Conservation (phyloP, 2,797 vertebrate genomes). For the Gobionotothen gibberifrons region DNA sequence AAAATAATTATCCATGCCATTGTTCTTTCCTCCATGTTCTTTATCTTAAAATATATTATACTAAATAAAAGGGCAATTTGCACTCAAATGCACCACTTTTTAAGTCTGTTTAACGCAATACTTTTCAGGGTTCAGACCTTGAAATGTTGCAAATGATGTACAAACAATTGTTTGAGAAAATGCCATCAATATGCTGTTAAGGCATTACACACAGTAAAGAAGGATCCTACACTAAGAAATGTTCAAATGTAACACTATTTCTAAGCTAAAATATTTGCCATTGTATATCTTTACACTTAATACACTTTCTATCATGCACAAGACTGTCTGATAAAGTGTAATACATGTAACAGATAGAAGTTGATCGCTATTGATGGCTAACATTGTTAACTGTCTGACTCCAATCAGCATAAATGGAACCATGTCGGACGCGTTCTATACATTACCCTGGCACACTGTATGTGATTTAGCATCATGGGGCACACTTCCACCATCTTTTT, state of each 20-base stretch:
- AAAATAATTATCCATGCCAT: too few species aligned
- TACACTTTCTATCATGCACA: not conserved
- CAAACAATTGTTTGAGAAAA: too few species aligned
- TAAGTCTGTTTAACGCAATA: too few species aligned
- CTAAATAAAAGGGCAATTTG: too few species aligned
- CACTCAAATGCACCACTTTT: too few species aligned
- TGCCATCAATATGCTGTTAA: too few species aligned
- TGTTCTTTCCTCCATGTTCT: too few species aligned
- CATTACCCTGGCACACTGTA: not conserved
- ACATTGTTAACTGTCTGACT: not conserved
- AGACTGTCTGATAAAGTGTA: not conserved
- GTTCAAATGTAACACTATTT: not conserved
- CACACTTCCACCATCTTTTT: slow-evolving; percentile 20
- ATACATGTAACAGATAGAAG: not conserved
- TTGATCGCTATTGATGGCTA: not conserved
- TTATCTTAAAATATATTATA: too few species aligned
- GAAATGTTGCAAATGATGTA: not conserved
- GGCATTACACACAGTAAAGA: too few species aligned
- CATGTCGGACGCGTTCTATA: not conserved
- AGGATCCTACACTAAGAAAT: not conserved
- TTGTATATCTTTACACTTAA: not conserved
- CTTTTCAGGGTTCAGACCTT: too few species aligned
- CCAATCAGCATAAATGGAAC: not conserved
- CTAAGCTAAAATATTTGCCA: not conserved
- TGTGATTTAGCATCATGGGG: slow-evolving; percentile 15